phyloP scores from a whole-genome alignment of 2,113 vertebrate genomes.

The Microtus oregoni region DNA sequence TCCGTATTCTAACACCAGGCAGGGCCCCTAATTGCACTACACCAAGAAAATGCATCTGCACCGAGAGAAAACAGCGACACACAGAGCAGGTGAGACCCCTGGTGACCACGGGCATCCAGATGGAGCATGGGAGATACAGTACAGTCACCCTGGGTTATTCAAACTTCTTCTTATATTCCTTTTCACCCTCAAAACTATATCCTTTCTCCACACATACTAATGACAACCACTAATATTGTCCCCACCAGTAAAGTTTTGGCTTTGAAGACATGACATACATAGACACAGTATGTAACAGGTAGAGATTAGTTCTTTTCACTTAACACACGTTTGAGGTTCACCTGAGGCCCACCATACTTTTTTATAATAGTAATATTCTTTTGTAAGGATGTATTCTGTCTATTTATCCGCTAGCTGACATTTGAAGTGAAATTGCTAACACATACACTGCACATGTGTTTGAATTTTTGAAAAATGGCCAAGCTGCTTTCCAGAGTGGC shows the following conservation, averaged over 20 bases:
- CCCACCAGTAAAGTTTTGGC: neutral
- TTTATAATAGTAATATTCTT: neutral
- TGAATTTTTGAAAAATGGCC: neutral
- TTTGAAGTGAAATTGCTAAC: neutral
- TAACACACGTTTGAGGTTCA: neutral
- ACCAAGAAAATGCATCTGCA: constrained; percentile 42
- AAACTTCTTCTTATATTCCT: neutral
- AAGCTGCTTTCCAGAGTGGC: neutral
- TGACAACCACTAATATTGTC: neutral
- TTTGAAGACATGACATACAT: neutral
- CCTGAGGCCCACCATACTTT: neutral
- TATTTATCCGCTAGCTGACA: neutral
- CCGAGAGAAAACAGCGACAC: constrained; percentile 40
- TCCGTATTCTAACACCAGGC: constrained; percentile 59
- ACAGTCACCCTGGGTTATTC: neutral
- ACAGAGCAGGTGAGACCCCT: neutral
- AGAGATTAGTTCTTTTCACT: neutral
- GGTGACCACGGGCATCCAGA: neutral
- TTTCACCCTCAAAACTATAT: neutral
- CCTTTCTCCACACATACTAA: neutral
- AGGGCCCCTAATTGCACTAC: constrained; percentile 48
- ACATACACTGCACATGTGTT: neutral
- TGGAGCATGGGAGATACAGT: neutral
- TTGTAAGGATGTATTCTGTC: neutral
- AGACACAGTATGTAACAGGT: neutral